phyloP scores from a whole-genome alignment of 2,113 vertebrate genomes.

The Elephas maximus region DNA sequence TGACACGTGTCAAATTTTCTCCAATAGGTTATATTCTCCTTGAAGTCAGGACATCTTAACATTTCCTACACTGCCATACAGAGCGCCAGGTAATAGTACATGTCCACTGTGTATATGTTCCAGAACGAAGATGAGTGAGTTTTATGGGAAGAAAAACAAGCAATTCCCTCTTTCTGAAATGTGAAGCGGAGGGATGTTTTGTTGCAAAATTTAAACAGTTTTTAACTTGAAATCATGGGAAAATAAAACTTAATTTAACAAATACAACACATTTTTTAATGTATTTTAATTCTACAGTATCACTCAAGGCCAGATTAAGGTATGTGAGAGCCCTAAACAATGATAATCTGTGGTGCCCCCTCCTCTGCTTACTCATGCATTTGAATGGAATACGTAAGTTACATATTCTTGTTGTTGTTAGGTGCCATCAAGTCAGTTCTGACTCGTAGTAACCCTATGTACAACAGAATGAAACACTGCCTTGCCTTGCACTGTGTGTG shows the following conservation, averaged over 20 bases:
- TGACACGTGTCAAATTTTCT: slow-evolving; percentile 40
- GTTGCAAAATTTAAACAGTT: slow-evolving; percentile 8
- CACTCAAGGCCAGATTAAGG: not conserved
- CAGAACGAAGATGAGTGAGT: slow-evolving; percentile 39
- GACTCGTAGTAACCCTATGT: too few species aligned
- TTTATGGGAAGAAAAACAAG: slow-evolving; percentile 44
- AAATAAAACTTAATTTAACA: slow-evolving; percentile 36
- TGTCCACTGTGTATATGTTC: not conserved
- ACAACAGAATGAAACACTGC: too few species aligned
- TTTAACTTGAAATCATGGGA: not conserved
- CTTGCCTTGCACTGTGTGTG: too few species aligned
- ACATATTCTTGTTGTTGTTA: too few species aligned
- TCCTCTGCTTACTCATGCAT: too few species aligned
- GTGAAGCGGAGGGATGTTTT: not conserved
- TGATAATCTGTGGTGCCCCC: too few species aligned
- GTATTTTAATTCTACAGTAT: slow-evolving; percentile 43
- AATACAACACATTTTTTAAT: slow-evolving; percentile 31
- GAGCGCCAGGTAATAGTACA: not conserved
- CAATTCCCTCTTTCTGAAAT: slow-evolving; percentile 56
- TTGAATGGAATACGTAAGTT: too few species aligned
- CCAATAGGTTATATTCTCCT: not conserved
- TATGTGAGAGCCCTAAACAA: too few species aligned
- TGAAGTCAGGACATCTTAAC: slow-evolving; percentile 50
- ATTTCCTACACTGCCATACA: slow-evolving; percentile 1
- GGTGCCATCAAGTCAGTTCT: too few species aligned